Evolutionary conservation across 2,113 vertebrate genomes (phyloP), one percentile per base, ranked within the genome.

Genomic region (Protomyctophum bolini): DNA sequence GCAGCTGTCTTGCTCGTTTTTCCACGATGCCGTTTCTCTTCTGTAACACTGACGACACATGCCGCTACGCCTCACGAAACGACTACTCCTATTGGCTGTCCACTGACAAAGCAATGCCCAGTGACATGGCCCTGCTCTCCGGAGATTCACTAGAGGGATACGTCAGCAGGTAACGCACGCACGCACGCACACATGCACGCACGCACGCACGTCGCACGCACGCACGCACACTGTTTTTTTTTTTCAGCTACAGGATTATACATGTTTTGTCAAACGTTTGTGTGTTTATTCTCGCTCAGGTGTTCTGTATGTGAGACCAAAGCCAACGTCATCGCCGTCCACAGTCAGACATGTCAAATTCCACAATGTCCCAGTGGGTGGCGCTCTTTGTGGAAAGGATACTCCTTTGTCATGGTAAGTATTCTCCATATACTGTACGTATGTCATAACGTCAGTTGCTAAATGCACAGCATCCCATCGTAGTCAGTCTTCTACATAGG

Each of bases 31-130:
- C 97, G 2, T 98, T 97, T 90, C 85, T 98, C 47, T 95, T 96
- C 89, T 98, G 97, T 66, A 93, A 90, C 78, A 63, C 90, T 4
- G 90, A 94, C 0, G 72, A 85, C 0, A 88, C 94, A 4, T 98
- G 97, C 49, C 94, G 90, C 59, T 97, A 97, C 47, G 96, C 96
- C 62, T 94, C 95, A 54, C 94, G 95, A 64, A 98, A 98, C 28
- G 97, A 97, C 86, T 96, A 96, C 82, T 98, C 97, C 0, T 98
- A 98, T 64, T 98, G 97, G 97, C 92, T 98, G 76, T 96, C 96
- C 68, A 94, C 96, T 29, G 83, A 92, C 9, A 71, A 89, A 47
- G 68, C 59, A 0, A 87, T 94, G 86, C 88, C 93, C 0, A 69
- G n/a, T 58, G 86, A 91, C 75, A 83, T 91, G 79, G 83, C 88